Evolutionary conservation across 2,797 vertebrate genomes (phyloP), one percentile per base, ranked within the genome.

Genomic region (Oryzias dopingdopingensis): DNA sequence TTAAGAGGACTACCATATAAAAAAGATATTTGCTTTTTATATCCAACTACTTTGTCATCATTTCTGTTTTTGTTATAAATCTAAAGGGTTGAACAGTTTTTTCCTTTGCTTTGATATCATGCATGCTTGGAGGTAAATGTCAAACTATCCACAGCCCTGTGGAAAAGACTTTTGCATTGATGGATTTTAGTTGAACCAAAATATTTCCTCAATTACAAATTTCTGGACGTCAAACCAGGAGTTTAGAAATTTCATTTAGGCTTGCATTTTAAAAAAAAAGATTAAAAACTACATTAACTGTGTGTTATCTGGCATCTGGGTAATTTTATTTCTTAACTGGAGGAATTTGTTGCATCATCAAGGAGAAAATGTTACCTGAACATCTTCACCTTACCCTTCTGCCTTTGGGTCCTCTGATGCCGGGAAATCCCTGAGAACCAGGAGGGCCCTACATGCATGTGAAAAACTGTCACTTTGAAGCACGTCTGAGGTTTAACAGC

Each of bases 331-430:
- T 6, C 15, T 44, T 0, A 7, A 18, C 2, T 16, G 2, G 3
- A 45, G 4, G 10, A 4, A 12, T 20, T 46, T 46, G 20, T 42
- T 2, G 1, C 14, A 10, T 18, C n/a, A 10, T 17, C n/a, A 32
- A 12, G 20, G 13, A 6, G 4, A 23, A 22, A 22, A 4, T 22
- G 4, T 12, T 47, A 20, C n/a, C 13, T 10, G 8, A 20, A 13
- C 15, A 16, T 42, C 42, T 10, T 42, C 12, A 55, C 24, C 94
- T 94, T 87, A 98, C 96, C 91, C 82, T 83, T 46, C 52, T 89
- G 59, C 96, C 96, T 84, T 97, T 96, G 2, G 89, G 53, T 67
- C 96, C 96, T 81, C 93, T 91, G 56, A 89, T 68, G 56, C 96
- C 96, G 2, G 77, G 66, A 0, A 80, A 77, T 56, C 96, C 96